These are phyloP conservation scores for Noturus placidus DNA, from an alignment of 2,113 vertebrate species.

Conservation along the genomic window DNA sequence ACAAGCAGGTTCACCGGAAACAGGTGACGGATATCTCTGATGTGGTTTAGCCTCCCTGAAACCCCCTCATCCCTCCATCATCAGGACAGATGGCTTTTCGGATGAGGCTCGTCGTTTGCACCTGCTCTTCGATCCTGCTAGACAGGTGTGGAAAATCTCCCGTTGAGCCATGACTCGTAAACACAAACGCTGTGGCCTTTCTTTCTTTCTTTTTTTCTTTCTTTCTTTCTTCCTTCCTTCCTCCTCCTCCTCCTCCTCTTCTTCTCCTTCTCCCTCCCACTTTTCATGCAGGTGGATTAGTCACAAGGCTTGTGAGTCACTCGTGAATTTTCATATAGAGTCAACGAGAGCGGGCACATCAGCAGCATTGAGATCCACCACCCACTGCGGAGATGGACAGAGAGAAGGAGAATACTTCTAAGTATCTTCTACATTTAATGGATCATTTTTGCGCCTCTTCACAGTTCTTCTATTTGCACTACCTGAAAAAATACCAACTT, in stretches of 20 bases:
- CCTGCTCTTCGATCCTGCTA: constrained; percentile 19
- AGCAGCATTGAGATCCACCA: constrained; percentile 13
- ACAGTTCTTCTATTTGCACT: constrained; percentile 17
- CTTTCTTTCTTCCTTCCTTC: constrained; percentile 52
- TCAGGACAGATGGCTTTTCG: neutral
- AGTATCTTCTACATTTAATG: constrained; percentile 8
- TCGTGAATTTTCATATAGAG: constrained; percentile 28
- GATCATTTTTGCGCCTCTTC: neutral
- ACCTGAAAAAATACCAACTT: neutral
- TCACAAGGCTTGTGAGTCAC: constrained; percentile 52
- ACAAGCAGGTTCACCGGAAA: constrained; percentile 39
- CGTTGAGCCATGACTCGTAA: constrained; percentile 31
- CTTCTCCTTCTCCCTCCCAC: constrained; percentile 23
- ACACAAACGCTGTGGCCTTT: constrained; percentile 50
- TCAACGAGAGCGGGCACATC: constrained; percentile 22
- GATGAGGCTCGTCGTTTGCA: constrained; percentile 26
- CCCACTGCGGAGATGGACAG: constrained; percentile 29
- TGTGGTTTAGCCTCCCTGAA: constrained; percentile 26
- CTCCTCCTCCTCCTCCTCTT: constrained; percentile 17
- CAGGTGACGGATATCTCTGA: constrained; percentile 43
- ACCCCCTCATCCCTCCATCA: constrained; percentile 37
- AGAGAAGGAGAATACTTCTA: neutral
- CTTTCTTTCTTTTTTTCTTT: no score
- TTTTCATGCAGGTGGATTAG: constrained; percentile 53
- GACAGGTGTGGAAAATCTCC: constrained; percentile 44